Conservation (phyloP, 2,888 invertebrate species). For the Volucella inflata region DNA sequence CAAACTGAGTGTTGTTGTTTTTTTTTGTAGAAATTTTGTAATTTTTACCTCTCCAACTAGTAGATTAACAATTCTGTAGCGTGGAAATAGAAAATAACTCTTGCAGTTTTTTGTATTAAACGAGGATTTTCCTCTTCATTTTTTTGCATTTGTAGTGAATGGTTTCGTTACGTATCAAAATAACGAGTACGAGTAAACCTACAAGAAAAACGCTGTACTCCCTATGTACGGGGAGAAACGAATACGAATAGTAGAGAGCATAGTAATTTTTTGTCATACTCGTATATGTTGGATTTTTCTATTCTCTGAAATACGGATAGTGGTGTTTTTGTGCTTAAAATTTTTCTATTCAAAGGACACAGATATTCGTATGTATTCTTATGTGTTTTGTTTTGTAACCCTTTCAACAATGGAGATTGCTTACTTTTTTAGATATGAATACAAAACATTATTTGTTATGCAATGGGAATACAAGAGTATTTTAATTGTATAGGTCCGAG, state of each 20-base stretch:
- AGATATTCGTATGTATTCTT: not conserved
- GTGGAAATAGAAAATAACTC: conserved; percentile 28
- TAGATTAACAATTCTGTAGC: conserved; percentile 44
- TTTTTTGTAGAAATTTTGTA: conserved; percentile 33
- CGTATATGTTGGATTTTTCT: conserved; percentile 4
- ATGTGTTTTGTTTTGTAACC: conserved; percentile 22
- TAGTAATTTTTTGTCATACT: conserved; percentile 33
- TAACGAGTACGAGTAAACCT: conserved; percentile 31
- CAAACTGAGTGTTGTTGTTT: conserved; percentile 22
- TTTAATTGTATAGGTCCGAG: conserved; percentile 22
- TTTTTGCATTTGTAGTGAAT: not conserved
- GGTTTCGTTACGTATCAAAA: conserved; percentile 12
- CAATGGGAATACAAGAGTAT: conserved; percentile 55
- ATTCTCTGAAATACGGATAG: not conserved
- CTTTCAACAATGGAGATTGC: conserved; percentile 39
- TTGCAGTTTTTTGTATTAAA: conserved; percentile 7
- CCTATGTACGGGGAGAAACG: not conserved
- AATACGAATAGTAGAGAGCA: conserved; percentile 15
- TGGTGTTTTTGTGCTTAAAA: not conserved
- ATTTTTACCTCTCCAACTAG: conserved; percentile 60
- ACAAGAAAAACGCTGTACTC: conserved; percentile 34
- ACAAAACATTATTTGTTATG: conserved; percentile 35
- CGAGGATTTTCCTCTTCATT: too few species aligned
- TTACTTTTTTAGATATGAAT: conserved; percentile 21
- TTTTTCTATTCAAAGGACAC: conserved; percentile 44